Base-by-base conservation (phyloP, 2,888 invertebrate species). In the Rapana venosa region DNA sequence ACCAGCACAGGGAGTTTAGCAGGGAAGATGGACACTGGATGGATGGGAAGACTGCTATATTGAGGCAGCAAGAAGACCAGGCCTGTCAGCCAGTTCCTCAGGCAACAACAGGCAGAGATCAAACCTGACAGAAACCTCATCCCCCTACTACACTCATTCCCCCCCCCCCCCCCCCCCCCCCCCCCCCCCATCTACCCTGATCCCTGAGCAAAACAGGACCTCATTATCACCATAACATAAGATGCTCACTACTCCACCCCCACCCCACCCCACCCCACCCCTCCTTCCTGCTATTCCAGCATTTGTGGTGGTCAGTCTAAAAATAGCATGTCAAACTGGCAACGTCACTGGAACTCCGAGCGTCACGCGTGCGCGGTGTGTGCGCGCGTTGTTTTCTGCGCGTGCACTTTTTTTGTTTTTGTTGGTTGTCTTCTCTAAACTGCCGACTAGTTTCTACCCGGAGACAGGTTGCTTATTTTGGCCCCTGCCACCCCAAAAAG, bases 401-500 rank as follows among this genome's bases (percentile, higher is more conserved):
- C 5, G 11, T 26, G n/a, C n/a, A 13, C n/a, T 30, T 74, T 30
- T 74, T 30, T 74, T n/a, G 8, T n/a, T n/a, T 11, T 74, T n/a
- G n/a, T n/a, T n/a, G n/a, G n/a, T n/a, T n/a, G n/a, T n/a, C 30
- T n/a, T n/a, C n/a, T 4, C n/a, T 74, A 13, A n/a, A 13, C n/a
- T 13, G 74, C n/a, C 0, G n/a, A 15, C 32, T 35, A 17, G 77
- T 79, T 79, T 79, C 77, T 79, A 79, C 77, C 77, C 77, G 32
- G 77, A 30, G 77, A 79, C 77, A 47, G 77, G 77, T 26, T 79
- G 77, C 77, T 32, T 79, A 35, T 79, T 79, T 79, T 79, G 77
- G 77, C 32, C 35, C 32, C 1, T 5, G 77, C 77, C 77, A 79
- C 77, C 77, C 32, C 77, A 35, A 79, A 79, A 35, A 32, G 32